Percentiles rank a stretch among this genome's conserved stretches.
Evolutionary conservation across 2,888 invertebrate species (phyloP).

Genomic region (Protophormia terraenovae): DNA sequence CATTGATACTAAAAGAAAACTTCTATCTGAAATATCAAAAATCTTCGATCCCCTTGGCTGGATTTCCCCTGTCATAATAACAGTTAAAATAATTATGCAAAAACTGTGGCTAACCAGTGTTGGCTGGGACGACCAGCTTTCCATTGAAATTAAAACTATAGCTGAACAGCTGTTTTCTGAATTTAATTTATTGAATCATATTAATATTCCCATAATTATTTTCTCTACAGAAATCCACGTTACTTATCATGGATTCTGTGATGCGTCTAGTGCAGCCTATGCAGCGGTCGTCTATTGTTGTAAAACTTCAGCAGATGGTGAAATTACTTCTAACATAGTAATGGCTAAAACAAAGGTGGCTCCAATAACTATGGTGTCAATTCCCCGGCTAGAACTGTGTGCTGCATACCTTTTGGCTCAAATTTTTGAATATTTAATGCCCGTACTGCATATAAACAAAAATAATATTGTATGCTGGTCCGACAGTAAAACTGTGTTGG

Average conservation of each 20-base stretch:
- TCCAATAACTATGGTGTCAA: constrained; percentile 22
- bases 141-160: background rate
- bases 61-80: constrained; percentile 21
- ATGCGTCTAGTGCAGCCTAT: constrained; percentile 29
- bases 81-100: constrained; percentile 30
- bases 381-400: constrained; percentile 25
- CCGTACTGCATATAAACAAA: background rate
- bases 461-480: constrained; percentile 24
- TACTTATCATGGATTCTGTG: constrained; percentile 26
- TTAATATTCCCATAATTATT: constrained; percentile 23
- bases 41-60: constrained; percentile 38
- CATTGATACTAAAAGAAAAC: constrained; percentile 33
- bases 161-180: constrained; percentile 8
- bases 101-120: constrained; percentile 4
- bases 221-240: constrained; percentile 18
- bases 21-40: constrained; percentile 48
- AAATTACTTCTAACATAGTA: constrained; percentile 16
- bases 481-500: constrained; percentile 39
- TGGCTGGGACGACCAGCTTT: constrained; percentile 26
- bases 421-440: constrained; percentile 13
- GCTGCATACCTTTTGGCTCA: constrained; percentile 13
- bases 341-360: constrained; percentile 38
- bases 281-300: constrained; percentile 37
- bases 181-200: constrained; percentile 20
- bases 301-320: constrained; percentile 8